Base-by-base conservation (phyloP, 2,797 vertebrate species). In the Podargus strigoides region DNA sequence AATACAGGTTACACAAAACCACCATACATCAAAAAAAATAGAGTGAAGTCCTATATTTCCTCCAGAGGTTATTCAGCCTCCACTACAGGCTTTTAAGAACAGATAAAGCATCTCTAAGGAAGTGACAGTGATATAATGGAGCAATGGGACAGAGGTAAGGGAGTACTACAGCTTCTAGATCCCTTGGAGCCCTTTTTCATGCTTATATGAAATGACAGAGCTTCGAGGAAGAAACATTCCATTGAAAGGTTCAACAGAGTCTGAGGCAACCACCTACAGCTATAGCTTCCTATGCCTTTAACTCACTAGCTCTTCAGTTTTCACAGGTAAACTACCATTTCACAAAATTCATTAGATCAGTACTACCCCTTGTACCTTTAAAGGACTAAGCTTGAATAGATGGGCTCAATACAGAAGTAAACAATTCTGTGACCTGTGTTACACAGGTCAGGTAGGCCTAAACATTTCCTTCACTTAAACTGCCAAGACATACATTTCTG, bases 221-320 rank as follows among this genome's bases (percentile, higher is more conserved):
- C 80, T 93, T 95, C 4, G 7, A 77, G 50, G 56, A 89, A 89
- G 85, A 81, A 86, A 81, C 28, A 49, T 37, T 79, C 86, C 52
- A 82, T 6, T 62, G 82, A 86, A 81, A 91, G 50, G 26, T 60
- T 90, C 56, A 75, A 53, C 26, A 74, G 62, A 78, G 85, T 76
- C 47, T 91, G 89, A 93, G 77, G 84, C 85, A 92, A 80, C 56
- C 59, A 95, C 59, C 82, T 78, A 91, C 59, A 94, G 42, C 82
- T 81, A 85, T 22, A 93, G 74, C 36, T 79, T 87, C 77, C 83
- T 86, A 74, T 52, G 49, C 60, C 66, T 91, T 94, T 79, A 88
- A n/a, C 22, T 89, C 64, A 49, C 72, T 73, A 74, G 55, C 17
- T 85, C 66, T 34, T 77, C 53, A 0, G 8, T 78, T 92, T 92